phyloP scores from a whole-genome alignment of 1,140 invertebrate genomes.

The Drosophila setifemur region DNA sequence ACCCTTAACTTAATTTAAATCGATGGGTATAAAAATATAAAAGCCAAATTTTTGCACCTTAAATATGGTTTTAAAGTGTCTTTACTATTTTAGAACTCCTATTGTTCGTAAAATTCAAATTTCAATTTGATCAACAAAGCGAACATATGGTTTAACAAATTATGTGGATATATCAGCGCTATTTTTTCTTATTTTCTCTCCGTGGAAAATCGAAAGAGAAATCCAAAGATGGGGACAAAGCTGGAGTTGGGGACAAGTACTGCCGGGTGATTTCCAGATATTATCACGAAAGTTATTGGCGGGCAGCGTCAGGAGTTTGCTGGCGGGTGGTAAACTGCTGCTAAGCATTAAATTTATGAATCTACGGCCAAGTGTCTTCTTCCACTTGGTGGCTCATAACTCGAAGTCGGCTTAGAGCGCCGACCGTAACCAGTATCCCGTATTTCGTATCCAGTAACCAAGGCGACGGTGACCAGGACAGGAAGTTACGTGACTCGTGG shows the following conservation, averaged over 20 bases:
- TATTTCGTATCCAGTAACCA: conserved; percentile 11
- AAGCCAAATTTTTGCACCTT: too few relatives aligned
- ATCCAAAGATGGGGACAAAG: too few relatives aligned
- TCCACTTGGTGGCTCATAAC: conserved; percentile 45
- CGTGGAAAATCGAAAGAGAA: conserved; percentile 22
- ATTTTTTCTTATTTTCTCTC: neutral
- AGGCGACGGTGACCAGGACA: conserved; percentile 34
- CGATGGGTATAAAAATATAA: too few relatives aligned
- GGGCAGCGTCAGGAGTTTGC: neutral
- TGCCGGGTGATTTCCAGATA: conserved; percentile 63
- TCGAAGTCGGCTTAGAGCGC: conserved; percentile 36
- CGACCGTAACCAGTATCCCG: neutral
- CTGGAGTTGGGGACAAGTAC: conserved; percentile 3
- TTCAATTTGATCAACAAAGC: too few relatives aligned
- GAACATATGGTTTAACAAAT: too few relatives aligned
- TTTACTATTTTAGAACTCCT: too few relatives aligned
- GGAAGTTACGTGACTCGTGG: conserved; percentile 79
- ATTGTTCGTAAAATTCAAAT: too few relatives aligned
- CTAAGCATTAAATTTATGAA: conserved; percentile 80
- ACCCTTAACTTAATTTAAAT: too few relatives aligned
- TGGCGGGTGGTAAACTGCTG: conserved; percentile 24
- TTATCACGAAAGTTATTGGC: conserved; percentile 76
- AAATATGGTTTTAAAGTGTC: too few relatives aligned
- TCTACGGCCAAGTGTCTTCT: conserved; percentile 52
- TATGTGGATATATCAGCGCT: too few relatives aligned